Evolutionary conservation across 2,797 vertebrate genomes (phyloP).

Genomic region (Harpagifer antarcticus): DNA sequence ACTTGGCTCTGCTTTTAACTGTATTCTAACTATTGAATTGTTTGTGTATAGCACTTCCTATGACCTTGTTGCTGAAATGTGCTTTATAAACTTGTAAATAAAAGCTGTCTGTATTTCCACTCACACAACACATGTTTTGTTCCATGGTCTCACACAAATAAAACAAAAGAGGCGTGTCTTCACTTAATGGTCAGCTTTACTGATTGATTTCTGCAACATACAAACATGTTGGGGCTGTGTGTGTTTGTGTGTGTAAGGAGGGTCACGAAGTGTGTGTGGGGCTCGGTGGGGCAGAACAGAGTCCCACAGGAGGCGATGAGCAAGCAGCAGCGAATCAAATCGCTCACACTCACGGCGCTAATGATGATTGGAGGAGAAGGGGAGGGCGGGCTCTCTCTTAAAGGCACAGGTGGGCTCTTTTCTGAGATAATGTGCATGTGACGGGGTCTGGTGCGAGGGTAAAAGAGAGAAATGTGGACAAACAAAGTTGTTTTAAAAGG

Average conservation of each 20-base stretch:
- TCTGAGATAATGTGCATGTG: conserved; percentile 84
- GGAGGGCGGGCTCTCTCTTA: conserved; percentile 72
- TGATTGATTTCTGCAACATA: conserved; percentile 92
- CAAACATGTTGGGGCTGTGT: conserved; percentile 78
- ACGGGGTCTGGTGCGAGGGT: conserved; percentile 73
- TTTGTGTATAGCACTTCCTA: no score
- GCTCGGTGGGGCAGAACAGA: conserved; percentile 38
- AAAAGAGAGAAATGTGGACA: conserved; percentile 48
- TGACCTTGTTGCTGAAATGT: no score
- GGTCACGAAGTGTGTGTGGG: not conserved
- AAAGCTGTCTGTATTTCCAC: not conserved
- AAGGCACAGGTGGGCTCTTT: conserved; percentile 94
- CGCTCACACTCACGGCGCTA: conserved; percentile 53
- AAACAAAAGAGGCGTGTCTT: conserved; percentile 51
- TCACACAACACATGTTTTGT: not conserved
- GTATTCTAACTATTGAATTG: no score
- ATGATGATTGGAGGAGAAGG: conserved; percentile 57
- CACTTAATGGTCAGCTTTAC: conserved; percentile 84
- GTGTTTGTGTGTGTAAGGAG: conserved; percentile 23
- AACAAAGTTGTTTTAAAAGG: conserved; percentile 8
- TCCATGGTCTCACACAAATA: not conserved
- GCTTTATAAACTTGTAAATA: conserved; percentile 3
- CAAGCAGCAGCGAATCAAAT: conserved; percentile 76
- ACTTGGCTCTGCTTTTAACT: no score
- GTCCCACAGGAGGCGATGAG: conserved; percentile 82